Conservation (phyloP, 2,113 vertebrate species). For the Jacana jacana region DNA sequence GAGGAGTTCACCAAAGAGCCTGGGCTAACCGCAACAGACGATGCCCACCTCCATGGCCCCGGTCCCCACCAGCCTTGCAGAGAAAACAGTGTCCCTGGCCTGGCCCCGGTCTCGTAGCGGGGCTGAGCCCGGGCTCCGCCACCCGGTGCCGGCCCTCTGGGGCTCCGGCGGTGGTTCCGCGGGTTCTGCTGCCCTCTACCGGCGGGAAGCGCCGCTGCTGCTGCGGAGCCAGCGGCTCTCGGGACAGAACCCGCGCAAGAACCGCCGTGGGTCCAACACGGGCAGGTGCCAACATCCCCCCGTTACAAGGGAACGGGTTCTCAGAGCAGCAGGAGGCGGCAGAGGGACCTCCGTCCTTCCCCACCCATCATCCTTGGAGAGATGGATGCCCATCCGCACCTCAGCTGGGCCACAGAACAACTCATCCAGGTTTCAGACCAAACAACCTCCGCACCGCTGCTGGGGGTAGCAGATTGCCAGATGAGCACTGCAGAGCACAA, state of each 20-base stretch:
- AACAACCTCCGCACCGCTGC: not conserved
- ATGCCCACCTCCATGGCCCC: not conserved
- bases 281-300: too few species aligned
- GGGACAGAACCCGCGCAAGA: fast-evolving
- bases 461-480: fast-evolving
- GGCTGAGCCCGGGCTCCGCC: not conserved
- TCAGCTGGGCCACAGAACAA: too few species aligned
- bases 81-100: fast-evolving
- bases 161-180: not conserved
- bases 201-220: not conserved
- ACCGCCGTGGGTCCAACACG: fast-evolving
- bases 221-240: fast-evolving
- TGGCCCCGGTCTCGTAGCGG: fast-evolving
- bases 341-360: not conserved
- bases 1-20: not conserved
- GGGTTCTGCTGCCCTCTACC: conserved; percentile 55
- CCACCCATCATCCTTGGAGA: fast-evolving
- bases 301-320: too few species aligned
- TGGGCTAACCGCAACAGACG: fast-evolving
- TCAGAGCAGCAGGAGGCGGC: not conserved
- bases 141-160: too few species aligned
- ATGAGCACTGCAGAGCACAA: not conserved
- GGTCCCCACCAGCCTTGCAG: fast-evolving
- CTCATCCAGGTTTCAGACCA: not conserved
- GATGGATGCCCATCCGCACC: not conserved